Evolutionary conservation across 2,888 invertebrate species (phyloP), one percentile per base, ranked within the genome.

Genomic region (Polydrusus pterygomalis): DNA sequence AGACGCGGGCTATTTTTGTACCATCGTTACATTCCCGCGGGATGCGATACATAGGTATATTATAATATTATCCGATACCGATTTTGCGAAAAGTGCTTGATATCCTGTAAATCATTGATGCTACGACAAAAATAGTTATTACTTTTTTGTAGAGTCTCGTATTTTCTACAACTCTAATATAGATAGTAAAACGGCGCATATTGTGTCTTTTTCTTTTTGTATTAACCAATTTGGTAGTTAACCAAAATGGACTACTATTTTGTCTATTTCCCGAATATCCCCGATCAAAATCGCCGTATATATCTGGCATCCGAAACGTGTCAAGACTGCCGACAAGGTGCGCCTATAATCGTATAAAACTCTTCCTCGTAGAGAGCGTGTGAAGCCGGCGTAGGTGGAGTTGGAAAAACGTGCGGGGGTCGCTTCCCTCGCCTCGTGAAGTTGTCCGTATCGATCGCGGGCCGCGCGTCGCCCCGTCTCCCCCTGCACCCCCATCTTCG

Each of bases 391-490:
- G 79, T 80, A 80, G 79, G 79, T 78, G 80, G 77, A 80, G 77
- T 79, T 77, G 77, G 79, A 49, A 62, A 62, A 71, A 67, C 67
- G 73, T 43, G 77, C 77, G 70, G 80, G 74, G 77, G 78, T 81
- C 75, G 79, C 79, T 78, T 80, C 80, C 78, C 78, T 80, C 80
- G 79, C 78, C 78, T 80, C 80, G 79, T 79, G 80, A 82, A 63
- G 69, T 74, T 74, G 58, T 74, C 74, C 2, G 10, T 68, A 74
- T 74, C 74, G 69, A 51, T 63, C 63, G 49, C 17, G 25, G 51
- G 67, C 63, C 25, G 63, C 58, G 20, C 63, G 11, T 13, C 34
- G 7, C 51, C 25, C 25, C 25, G 2, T 25, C 25, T 5, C 25
- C 40, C 67, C 40, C 51, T 40, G 67, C 67, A 13, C 40, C 67